Percentiles rank a stretch among this genome's conserved stretches.
These are phyloP conservation scores for Drosophila pseudotalamancana DNA, from an alignment of 2,888 invertebrate genomes.

Conservation along the genomic window DNA sequence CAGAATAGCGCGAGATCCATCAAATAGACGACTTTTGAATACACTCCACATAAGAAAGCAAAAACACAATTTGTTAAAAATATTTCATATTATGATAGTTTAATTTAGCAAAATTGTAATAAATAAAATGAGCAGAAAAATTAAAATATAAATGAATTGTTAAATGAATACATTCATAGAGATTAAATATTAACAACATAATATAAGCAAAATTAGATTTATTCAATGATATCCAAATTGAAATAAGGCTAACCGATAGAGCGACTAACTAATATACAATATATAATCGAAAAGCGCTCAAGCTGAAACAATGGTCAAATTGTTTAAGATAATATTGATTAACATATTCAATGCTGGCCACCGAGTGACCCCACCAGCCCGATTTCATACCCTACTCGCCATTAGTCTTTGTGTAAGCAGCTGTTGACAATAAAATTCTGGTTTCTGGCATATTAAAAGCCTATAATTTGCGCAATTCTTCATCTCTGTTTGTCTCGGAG, in stretches of 20 bases:
- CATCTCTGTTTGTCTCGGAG: conserved; percentile 15
- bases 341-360: not conserved
- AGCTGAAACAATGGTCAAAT: conserved; percentile 1
- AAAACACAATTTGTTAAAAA: no score
- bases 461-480: conserved; percentile 66
- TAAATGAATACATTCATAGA: no score
- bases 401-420: conserved; percentile 48
- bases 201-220: no score
- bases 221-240: no score
- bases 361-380: not conserved
- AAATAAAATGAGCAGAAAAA: no score
- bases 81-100: no score
- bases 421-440: conserved; percentile 67
- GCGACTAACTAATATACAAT: no score
- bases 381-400: conserved; percentile 43
- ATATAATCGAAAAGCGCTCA: not conserved
- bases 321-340: not conserved
- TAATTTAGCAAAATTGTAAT: no score
- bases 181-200: no score
- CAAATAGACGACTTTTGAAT: conserved; percentile 10
- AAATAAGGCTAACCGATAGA: no score
- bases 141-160: no score
- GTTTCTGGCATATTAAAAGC: conserved; percentile 76
- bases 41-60: conserved; percentile 9
- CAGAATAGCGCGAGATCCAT: conserved; percentile 8